Base-by-base conservation (phyloP, 2,113 vertebrate species). In the Macrotis lagotis region DNA sequence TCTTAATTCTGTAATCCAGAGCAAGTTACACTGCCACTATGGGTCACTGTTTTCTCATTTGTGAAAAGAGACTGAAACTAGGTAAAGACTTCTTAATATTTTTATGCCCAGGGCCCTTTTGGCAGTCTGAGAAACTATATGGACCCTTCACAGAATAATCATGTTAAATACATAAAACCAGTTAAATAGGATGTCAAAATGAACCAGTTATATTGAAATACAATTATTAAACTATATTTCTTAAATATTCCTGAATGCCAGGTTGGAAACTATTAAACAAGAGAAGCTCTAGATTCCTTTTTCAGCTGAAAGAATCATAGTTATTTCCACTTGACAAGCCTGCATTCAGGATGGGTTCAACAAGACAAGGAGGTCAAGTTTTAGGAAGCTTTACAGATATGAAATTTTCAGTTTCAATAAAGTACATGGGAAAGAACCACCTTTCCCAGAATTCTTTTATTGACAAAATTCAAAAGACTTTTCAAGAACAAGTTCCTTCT, bases 1-100 rank as follows among this genome's bases (percentile, higher is more conserved):
- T 59, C 28, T 3, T 59, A 59, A 59, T 59, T 59, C 9, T 53
- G 89, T 91, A 94, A n/a, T 89, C 52, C 50, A 88, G 66, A 66
- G 28, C 91, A 94, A 96, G 91, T 90, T 59, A n/a, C 11, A 26
- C 52, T 12, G 92, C 94, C 66, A 88, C 92, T 48, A n/a, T 74
- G 92, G 89, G 22, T 92, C 25, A 74, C 91, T 31, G 31, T 88
- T 90, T 88, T 44, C 91, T 90, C 26, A 48, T 88, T 31, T 89
- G 12, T 52, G 91, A 48, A 14, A 59, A 91, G 44, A 50, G 7
- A 55, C 26, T 55, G 6, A 1, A 11, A 26, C 53, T 55, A 55
- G 53, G 9, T 26, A 8, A 28, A 0, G 8, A 8, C 26, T 26
- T 26, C 25, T 55, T 8, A 28, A 26, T 8, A 9, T 26, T 55